These are phyloP conservation scores for Formica aserva DNA, from an alignment of 2,888 invertebrate species.

Conservation along the genomic window DNA sequence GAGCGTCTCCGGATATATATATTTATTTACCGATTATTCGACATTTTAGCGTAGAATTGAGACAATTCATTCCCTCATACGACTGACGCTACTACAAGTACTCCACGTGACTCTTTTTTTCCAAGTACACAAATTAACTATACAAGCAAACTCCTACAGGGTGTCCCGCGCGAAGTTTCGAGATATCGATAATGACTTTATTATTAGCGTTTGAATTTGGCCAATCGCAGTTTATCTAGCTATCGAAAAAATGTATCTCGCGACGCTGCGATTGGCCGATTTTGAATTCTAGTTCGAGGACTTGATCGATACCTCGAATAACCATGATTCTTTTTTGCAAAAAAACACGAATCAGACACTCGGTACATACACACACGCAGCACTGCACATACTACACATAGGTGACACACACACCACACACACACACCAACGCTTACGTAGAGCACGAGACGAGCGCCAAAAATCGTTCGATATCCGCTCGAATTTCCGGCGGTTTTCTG, in stretches of 20 bases:
- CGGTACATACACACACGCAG: too few relatives aligned
- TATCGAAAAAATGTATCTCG: neutral
- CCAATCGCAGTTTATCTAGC: neutral
- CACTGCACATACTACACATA: too few relatives aligned
- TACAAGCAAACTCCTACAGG: neutral
- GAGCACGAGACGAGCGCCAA: constrained; percentile 52
- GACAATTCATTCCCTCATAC: neutral
- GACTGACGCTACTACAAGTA: neutral
- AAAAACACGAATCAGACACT: neutral
- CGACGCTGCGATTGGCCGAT: neutral
- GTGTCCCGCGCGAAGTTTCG: neutral
- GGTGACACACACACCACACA: neutral
- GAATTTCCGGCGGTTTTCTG: constrained; percentile 59
- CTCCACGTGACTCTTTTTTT: neutral
- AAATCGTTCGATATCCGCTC: constrained; percentile 57
- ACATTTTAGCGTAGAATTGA: neutral
- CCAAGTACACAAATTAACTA: neutral
- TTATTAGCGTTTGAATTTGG: neutral
- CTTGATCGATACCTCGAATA: constrained; percentile 6
- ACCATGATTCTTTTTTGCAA: neutral
- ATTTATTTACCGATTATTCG: neutral
- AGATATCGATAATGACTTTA: neutral
- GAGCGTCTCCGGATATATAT: neutral
- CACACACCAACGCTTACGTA: neutral
- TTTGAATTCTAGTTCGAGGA: neutral